These are phyloP conservation scores for Sternotherus odoratus DNA, from an alignment of 2,797 vertebrate species.

Conservation along the genomic window DNA sequence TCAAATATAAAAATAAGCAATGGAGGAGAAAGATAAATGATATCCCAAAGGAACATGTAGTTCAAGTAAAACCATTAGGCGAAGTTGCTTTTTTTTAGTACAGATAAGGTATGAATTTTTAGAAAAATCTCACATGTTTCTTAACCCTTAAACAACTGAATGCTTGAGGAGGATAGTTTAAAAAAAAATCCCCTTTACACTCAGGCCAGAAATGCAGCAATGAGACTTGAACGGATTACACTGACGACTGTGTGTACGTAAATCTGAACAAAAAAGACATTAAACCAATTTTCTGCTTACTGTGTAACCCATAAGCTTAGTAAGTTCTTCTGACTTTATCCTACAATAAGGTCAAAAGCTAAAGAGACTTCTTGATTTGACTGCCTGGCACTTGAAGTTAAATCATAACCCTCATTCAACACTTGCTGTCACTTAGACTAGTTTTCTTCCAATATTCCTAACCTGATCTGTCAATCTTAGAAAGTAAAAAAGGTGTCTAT, in stretches of 20 bases:
- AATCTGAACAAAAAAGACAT: slow-evolving; percentile 18
- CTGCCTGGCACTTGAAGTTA: slow-evolving; percentile 5
- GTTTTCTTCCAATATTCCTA: slow-evolving; percentile 20
- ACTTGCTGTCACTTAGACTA: neutral
- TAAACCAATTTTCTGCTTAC: slow-evolving; percentile 1
- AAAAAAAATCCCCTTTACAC: neutral
- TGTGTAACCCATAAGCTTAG: neutral
- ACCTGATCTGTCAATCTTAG: slow-evolving; percentile 26
- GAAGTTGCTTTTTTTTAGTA: neutral
- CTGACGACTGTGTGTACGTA: neutral
- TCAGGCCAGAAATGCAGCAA: neutral
- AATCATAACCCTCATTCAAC: slow-evolving; percentile 32
- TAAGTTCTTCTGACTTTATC: neutral
- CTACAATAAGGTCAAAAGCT: slow-evolving; percentile 14
- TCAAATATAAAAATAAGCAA: neutral
- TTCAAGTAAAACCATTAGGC: neutral
- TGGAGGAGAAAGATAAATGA: neutral
- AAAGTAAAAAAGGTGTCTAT: slow-evolving; percentile 41
- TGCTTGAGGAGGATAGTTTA: neutral
- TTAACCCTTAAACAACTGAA: neutral
- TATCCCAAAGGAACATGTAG: neutral
- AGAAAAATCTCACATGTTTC: fast-evolving
- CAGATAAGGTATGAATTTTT: neutral
- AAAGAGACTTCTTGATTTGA: slow-evolving; percentile 10
- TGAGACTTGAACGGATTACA: slow-evolving; percentile 6